A percentile compares a stretch with the other conserved stretches of the same genome.
Conservation (phyloP, 2,888 invertebrate species). For the Nasonovia ribisnigri region DNA sequence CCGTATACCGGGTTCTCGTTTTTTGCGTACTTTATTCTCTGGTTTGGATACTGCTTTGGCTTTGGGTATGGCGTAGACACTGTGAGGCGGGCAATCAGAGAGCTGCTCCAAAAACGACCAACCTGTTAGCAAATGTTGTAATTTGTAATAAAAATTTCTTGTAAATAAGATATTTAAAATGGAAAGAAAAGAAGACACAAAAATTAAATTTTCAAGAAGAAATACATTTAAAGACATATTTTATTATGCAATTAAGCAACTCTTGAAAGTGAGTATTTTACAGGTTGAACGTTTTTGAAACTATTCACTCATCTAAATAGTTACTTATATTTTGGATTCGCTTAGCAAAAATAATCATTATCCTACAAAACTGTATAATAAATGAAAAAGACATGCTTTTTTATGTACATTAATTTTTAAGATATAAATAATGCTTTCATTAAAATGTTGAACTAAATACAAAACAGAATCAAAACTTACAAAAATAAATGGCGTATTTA, state of each 20-base stretch:
- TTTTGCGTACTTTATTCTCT: conserved; percentile 62
- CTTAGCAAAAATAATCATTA: conserved; percentile 57
- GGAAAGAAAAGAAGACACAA: conserved; percentile 49
- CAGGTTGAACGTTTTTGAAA: conserved; percentile 65
- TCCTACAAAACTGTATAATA: conserved; percentile 53
- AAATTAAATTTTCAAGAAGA: conserved; percentile 56
- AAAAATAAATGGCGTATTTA: conserved; percentile 34
- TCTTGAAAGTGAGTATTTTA: conserved; percentile 57
- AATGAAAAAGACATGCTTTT: conserved; percentile 55
- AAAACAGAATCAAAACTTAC: conserved; percentile 49
- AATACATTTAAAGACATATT: conserved; percentile 44
- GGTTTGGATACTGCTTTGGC: conserved; percentile 61
- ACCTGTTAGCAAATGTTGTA: conserved; percentile 64
- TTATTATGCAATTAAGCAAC: conserved; percentile 60
- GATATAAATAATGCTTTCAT: conserved; percentile 38
- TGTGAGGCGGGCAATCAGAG: conserved; percentile 64
- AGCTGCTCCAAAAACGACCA: conserved; percentile 66
- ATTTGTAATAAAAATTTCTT: conserved; percentile 59
- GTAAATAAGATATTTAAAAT: conserved; percentile 44
- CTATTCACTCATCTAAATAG: conserved; percentile 63
- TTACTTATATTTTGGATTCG: conserved; percentile 55
- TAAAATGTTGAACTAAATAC: conserved; percentile 49
- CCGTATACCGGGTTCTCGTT: conserved; percentile 74
- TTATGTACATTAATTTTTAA: conserved; percentile 49
- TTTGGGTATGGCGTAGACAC: conserved; percentile 65